phyloP scores from a whole-genome alignment of 2,888 invertebrate genomes.

The Furcula furcula region DNA sequence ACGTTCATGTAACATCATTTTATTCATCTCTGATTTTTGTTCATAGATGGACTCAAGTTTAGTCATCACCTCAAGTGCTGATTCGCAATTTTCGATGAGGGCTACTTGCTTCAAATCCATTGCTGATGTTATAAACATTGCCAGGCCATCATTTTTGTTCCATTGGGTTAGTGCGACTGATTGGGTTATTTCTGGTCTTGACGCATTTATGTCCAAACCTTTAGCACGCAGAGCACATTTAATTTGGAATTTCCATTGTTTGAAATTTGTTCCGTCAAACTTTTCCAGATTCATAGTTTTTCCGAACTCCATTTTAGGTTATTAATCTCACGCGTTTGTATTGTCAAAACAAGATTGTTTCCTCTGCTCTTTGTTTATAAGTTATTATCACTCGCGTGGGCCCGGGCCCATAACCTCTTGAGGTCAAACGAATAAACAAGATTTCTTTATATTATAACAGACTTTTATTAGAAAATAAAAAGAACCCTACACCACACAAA shows the following conservation, averaged over 20 bases:
- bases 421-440: too few relatives aligned
- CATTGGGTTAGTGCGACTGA: conserved; percentile 8
- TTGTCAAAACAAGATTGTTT: too few relatives aligned
- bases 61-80: conserved; percentile 11
- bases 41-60: conserved; percentile 22
- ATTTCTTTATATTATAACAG: too few relatives aligned
- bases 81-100: conserved; percentile 15
- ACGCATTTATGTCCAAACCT: conserved; percentile 10
- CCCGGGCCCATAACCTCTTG: too few relatives aligned
- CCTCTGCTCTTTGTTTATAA: too few relatives aligned
- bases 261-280: conserved; percentile 11
- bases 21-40: conserved; percentile 17
- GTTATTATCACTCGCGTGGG: too few relatives aligned
- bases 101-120: conserved; percentile 25
- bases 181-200: conserved; percentile 2
- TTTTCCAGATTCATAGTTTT: conserved; percentile 7
- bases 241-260: too few relatives aligned
- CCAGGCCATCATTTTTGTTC: conserved; percentile 21
- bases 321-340: too few relatives aligned
- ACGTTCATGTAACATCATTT: conserved; percentile 23
- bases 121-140: conserved; percentile 16
- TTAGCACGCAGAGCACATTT: too few relatives aligned
- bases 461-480: too few relatives aligned
- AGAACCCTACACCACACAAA: too few relatives aligned
- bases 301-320: too few relatives aligned